Evolutionary conservation across 1,140 invertebrate species (phyloP).

Genomic region (Elysia chlorotica): DNA sequence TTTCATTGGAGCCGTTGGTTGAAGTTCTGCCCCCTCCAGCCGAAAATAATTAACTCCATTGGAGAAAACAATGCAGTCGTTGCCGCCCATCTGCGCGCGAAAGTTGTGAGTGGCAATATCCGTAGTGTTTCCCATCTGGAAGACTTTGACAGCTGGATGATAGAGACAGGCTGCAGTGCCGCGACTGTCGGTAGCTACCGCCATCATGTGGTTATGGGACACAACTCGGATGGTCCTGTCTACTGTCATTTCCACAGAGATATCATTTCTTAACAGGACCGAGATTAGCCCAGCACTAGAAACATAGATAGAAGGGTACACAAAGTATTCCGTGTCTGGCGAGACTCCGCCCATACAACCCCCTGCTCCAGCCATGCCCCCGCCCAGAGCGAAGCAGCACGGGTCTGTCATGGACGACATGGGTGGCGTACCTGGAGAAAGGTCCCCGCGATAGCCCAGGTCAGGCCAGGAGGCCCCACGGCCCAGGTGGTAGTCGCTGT

Average conservation of each 20-base stretch:
- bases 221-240: conserved; percentile 51
- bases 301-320: conserved; percentile 50
- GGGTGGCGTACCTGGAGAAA: conserved; percentile 2
- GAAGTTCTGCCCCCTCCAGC: conserved; percentile 36
- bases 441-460: neutral
- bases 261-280: conserved; percentile 46
- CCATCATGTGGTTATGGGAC: conserved; percentile 48
- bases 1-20: conserved; percentile 27
- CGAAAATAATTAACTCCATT: conserved; percentile 34
- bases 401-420: neutral
- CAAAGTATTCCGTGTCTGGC: conserved; percentile 31
- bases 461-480: conserved; percentile 10
- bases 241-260: conserved; percentile 53
- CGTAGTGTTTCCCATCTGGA: conserved; percentile 38
- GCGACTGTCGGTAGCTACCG: conserved; percentile 42
- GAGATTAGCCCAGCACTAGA: conserved; percentile 49
- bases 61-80: conserved; percentile 44
- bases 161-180: conserved; percentile 44
- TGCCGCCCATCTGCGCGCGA: conserved; percentile 37
- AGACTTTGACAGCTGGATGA: conserved; percentile 43
- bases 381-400: neutral
- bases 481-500: conserved; percentile 11
- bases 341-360: neutral
- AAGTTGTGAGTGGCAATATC: conserved; percentile 33
- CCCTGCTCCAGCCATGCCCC: too few relatives aligned